A percentile compares a stretch with the other conserved stretches of the same genome.
These are phyloP conservation scores for Meloidogyne chitwoodi DNA, from an alignment of 1,140 invertebrate species.

Conservation along the genomic window DNA sequence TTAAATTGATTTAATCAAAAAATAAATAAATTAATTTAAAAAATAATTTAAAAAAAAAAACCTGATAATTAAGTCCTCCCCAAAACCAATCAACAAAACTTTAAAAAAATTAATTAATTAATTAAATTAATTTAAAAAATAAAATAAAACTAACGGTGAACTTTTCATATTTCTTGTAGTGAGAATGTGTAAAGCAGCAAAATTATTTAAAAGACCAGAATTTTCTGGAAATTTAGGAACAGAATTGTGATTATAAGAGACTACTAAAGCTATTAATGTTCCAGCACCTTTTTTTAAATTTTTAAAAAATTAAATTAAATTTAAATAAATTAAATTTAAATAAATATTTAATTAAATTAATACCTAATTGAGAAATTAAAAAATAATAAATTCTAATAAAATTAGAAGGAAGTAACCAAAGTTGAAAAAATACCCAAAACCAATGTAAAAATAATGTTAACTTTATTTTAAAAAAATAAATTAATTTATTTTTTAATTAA, in stretches of 20 bases:
- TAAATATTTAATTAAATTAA: neutral
- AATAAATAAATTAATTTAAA: too few relatives aligned
- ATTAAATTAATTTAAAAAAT: neutral
- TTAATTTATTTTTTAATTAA: neutral
- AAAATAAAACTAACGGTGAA: constrained; percentile 30
- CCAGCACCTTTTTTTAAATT: constrained; percentile 28
- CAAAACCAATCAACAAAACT: constrained; percentile 59
- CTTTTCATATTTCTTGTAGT: constrained; percentile 60
- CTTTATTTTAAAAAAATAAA: constrained; percentile 20
- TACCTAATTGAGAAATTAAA: constrained; percentile 47
- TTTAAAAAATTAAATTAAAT: neutral
- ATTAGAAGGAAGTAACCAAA: constrained; percentile 43
- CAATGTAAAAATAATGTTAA: constrained; percentile 43
- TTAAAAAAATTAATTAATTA: neutral
- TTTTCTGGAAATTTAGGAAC: constrained; percentile 58
- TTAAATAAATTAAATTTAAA: neutral
- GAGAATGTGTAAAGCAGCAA: constrained; percentile 57
- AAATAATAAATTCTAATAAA: constrained; percentile 49
- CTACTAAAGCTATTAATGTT: constrained; percentile 51
- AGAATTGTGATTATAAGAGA: constrained; percentile 59
- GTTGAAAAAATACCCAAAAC: constrained; percentile 55
- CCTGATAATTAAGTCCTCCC: constrained; percentile 60
- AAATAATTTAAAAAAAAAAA: constrained; percentile 24
- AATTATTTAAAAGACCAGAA: constrained; percentile 55
- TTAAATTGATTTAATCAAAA: too few relatives aligned